Evolutionary conservation across 2,797 vertebrate species (phyloP).

Genomic region (Scleropages formosus): DNA sequence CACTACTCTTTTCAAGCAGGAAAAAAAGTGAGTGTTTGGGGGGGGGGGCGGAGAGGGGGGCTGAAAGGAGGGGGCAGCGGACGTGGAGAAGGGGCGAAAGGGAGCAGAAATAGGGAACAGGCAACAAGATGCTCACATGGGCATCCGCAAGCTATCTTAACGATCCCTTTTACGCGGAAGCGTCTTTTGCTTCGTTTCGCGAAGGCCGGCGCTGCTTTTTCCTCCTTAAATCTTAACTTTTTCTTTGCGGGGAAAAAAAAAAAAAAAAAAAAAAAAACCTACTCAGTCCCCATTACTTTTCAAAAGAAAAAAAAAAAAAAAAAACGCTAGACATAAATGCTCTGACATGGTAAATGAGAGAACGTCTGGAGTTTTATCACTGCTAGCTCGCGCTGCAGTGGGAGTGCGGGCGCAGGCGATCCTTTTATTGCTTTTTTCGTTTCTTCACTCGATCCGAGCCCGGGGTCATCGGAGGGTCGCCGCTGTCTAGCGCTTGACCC

Average conservation of each 20-base stretch:
- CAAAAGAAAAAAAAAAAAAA: slow-evolving; percentile 46
- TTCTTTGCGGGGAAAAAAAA: background rate
- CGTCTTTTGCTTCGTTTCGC: slow-evolving; percentile 53
- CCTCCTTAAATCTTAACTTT: slow-evolving; percentile 45
- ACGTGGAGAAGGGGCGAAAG: slow-evolving; percentile 38
- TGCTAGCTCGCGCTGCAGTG: slow-evolving; percentile 73
- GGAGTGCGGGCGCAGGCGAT: slow-evolving; percentile 73
- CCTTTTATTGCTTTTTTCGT: slow-evolving; percentile 75
- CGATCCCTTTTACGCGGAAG: slow-evolving; percentile 48
- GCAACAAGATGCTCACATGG: slow-evolving; percentile 39
- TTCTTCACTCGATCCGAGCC: slow-evolving; percentile 68
- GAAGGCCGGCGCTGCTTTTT: slow-evolving; percentile 47
- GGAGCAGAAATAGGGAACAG: slow-evolving; percentile 42
- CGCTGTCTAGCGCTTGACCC: slow-evolving; percentile 78
- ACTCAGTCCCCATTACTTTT: background rate
- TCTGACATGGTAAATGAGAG: slow-evolving; percentile 88
- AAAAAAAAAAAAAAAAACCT: background rate
- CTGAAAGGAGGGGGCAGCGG: slow-evolving; percentile 22
- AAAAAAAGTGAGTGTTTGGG: slow-evolving; percentile 14
- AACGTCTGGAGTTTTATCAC: slow-evolving; percentile 97
- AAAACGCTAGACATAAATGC: slow-evolving; percentile 77
- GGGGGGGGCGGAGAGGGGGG: slow-evolving; percentile 6
- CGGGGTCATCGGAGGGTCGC: slow-evolving; percentile 80
- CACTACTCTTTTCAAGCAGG: slow-evolving; percentile 62
- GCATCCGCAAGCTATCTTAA: slow-evolving; percentile 62